Base-by-base conservation (phyloP, 2,113 vertebrate species). In the Leptocoma aspasia region DNA sequence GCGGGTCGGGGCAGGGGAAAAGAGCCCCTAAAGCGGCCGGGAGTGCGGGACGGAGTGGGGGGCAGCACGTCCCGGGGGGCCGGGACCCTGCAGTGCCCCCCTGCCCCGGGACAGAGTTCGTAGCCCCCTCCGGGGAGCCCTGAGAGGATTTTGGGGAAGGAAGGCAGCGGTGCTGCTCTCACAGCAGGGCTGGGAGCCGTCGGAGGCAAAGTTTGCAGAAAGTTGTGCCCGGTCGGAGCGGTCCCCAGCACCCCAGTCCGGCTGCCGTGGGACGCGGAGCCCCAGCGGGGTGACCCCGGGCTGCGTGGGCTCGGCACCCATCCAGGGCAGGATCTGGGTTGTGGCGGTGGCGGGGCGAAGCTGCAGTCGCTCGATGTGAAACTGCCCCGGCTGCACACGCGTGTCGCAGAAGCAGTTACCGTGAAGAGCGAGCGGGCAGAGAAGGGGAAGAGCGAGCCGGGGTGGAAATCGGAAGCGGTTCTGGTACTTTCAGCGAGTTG, bases 381-480 rank as follows among this genome's bases (percentile, higher is more conserved):
- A 78, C 59, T 53, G 73, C 44, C 37, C 35, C 6, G 81, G 72
- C 65, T 71, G 92, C 93, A 84, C 87, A 44, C 64, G 90, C 69
- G 87, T 90, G 94, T 26, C 13, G 50, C 88, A 22, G 85, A 88
- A 52, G 35, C 42, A 20, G 77, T 59, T 70, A 70, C 83, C 33
- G 69, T 66, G 91, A 86, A 61, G 76, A 77, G 73, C 19, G 10
- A 69, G 94, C 4, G 9, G 79, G 70, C 75, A 50, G 92, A 90
- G 93, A 86, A 90, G 82, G 95, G 94, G 91, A 96, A 95, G 89
- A 89, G 73, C 14, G 14, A 94, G 61, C 57, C 13, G 5, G 47
- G 82, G 82, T 88, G 70, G 91, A 95, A 95, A 93, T 96, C 90
- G 71, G 90, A 97, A 97, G 90, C 82, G 92, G 86, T 93, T 97